Evolutionary conservation across 1,140 invertebrate species (phyloP).

Genomic region (Trypoxylus dichotomus): DNA sequence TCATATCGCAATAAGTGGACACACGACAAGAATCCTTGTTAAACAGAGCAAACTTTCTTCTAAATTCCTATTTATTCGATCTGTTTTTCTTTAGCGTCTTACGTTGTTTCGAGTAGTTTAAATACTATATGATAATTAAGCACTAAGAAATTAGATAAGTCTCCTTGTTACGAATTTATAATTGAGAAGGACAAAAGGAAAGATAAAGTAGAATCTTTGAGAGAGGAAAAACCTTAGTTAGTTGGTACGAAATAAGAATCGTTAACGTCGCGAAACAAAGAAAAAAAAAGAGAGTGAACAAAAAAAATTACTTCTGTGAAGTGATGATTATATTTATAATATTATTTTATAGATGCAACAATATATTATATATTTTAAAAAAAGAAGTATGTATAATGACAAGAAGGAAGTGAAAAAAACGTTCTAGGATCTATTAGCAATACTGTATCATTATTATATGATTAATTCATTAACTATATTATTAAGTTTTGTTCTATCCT

Average conservation of each 20-base stretch:
- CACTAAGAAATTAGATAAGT: conserved; percentile 39
- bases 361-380: conserved; percentile 18
- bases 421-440: conserved; percentile 6
- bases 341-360: neutral
- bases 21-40: neutral
- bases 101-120: conserved; percentile 26
- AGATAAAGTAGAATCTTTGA: conserved; percentile 35
- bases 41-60: neutral
- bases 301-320: conserved; percentile 44
- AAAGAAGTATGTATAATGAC: neutral
- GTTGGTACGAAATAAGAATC: conserved; percentile 4
- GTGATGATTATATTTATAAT: conserved; percentile 33
- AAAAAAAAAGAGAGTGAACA: conserved; percentile 25
- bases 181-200: neutral
- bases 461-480: neutral
- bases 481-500: neutral
- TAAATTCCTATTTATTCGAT: neutral
- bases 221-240: neutral
- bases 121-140: conserved; percentile 23
- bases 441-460: neutral
- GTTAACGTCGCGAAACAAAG: conserved; percentile 13
- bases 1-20: conserved; percentile 3
- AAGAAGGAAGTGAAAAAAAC: neutral
- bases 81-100: neutral
- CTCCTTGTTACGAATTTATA: conserved; percentile 51